These are phyloP conservation scores for Cynoglossus semilaevis DNA, from an alignment of 2,113 vertebrate species.

Conservation along the genomic window DNA sequence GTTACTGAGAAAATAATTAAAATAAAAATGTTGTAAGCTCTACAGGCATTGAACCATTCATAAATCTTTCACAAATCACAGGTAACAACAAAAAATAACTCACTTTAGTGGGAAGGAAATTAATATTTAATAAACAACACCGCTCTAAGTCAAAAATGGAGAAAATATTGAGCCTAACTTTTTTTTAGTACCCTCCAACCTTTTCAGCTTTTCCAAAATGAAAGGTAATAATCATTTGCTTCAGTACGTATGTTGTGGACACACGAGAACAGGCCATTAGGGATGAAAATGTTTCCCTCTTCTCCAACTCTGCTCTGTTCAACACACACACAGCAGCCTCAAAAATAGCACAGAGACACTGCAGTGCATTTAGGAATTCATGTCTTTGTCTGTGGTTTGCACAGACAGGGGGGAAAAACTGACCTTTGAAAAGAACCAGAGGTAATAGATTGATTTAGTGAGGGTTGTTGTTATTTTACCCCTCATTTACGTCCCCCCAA, in stretches of 20 bases:
- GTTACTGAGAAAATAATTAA: too few relatives aligned
- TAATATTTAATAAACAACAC: too few relatives aligned
- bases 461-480: constrained; percentile 37
- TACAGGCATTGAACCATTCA: too few relatives aligned
- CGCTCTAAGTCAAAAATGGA: too few relatives aligned
- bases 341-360: constrained; percentile 38
- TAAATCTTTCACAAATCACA: too few relatives aligned
- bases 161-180: too few relatives aligned
- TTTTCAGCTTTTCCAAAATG: constrained; percentile 3
- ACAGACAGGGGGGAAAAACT: constrained; percentile 35
- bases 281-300: neutral
- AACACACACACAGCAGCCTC: constrained; percentile 21
- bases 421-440: constrained; percentile 53
- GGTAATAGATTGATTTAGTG: constrained; percentile 53
- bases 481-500: neutral
- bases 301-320: constrained; percentile 7
- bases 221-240: neutral
- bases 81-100: too few relatives aligned
- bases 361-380: constrained; percentile 56
- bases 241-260: constrained; percentile 11
- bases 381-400: constrained; percentile 39
- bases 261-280: constrained; percentile 8
- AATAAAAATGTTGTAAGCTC: too few relatives aligned
- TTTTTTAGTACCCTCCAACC: neutral
- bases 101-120: too few relatives aligned